Evolutionary conservation across 2,113 vertebrate species (phyloP), one percentile per base, ranked within the genome.

Genomic region (Tricholaema leucomelas): DNA sequence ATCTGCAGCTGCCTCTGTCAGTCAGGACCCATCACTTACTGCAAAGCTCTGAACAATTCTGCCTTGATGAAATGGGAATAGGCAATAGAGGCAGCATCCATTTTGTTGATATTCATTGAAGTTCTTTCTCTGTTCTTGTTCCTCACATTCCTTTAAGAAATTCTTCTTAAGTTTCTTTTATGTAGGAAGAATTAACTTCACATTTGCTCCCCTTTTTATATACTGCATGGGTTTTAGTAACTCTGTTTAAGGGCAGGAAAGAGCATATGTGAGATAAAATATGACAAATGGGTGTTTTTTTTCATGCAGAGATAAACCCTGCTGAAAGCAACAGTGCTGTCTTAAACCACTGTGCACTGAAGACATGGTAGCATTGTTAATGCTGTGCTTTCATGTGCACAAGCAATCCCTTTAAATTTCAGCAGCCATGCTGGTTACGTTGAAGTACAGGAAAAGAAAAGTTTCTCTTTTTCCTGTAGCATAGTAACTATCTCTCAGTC

Each of bases 21-120:
- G 48, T 81, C 55, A 74, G 74, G 36, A 58, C 87, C n/a, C 24
- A 94, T 94, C 80, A 90, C 69, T 96, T 90, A 79, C 25, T 52
- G 48, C 67, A 90, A 79, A 88, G 12, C 35, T 42, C 67, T 50
- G 72, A 91, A 67, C 54, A 70, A 65, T 60, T 90, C 48, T 65
- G 71, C 86, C 52, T 63, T 88, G 61, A 61, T 24, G 14, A 82
- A 88, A 77, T 36, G 28, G 38, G 48, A 91, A 69, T 21, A 72
- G 38, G 46, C 87, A 65, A 44, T 28, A 88, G 40, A 90, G 58
- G 50, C 36, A 88, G 19, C 16, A 74, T 86, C 13, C 10, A 38
- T 81, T 91, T 65, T 79, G 15, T 52, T 81, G 24, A 30, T 85
- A 3, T 61, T 80, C 66, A 38, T 11, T 40, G 7, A 67, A 60